Base-by-base conservation (phyloP, 2,888 invertebrate species). In the Eutolmus rufibarbis region DNA sequence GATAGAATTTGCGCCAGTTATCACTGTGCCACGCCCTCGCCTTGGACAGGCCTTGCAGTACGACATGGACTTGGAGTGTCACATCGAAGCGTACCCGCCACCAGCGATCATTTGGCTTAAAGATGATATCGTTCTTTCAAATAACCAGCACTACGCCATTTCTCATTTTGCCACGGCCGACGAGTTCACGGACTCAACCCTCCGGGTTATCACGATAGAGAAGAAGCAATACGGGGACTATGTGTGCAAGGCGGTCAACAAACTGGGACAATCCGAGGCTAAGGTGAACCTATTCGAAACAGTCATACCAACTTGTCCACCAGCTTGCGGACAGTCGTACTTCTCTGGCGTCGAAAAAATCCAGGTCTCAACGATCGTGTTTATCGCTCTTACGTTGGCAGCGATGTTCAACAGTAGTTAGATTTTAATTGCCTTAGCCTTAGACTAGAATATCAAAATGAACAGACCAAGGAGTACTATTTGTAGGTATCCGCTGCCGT, bases 11-110 rank as follows among this genome's bases (percentile, higher is more conserved):
- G 94, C 97, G 0, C 98, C 98, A 0, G 97, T 97, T 0, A 96
- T 98, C 77, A 95, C 96, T 0, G 97, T 97, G 14, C 97, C 97
- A 0, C 93, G 96, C 28, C 97, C 97, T 0, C 94, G 97, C 31
- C 93, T 97, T 46, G 97, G 97, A 14, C 95, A 95, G 94, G 98
- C 98, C 0, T 93, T 98, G 12, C 98, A 98, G 91, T 98, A 97
- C 91, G 97, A 98, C 90, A 98, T 98, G 96, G 97, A 98, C 90
- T 92, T 98, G 89, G 98, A 98, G 91, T 98, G 98, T 91, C 98
- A 98, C 92, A 96, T 98, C 16, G 97, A 97, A 91, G 98, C 98
- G 0, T 98, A 98, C 92, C 98, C 98, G 0, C 97, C 97, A 3
- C 98, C 98, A 0, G 97, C 97, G 1, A 97, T 98, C 89, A 94